These are phyloP conservation scores for Thymelicus acteon DNA, from an alignment of 2,888 invertebrate genomes.

Conservation along the genomic window DNA sequence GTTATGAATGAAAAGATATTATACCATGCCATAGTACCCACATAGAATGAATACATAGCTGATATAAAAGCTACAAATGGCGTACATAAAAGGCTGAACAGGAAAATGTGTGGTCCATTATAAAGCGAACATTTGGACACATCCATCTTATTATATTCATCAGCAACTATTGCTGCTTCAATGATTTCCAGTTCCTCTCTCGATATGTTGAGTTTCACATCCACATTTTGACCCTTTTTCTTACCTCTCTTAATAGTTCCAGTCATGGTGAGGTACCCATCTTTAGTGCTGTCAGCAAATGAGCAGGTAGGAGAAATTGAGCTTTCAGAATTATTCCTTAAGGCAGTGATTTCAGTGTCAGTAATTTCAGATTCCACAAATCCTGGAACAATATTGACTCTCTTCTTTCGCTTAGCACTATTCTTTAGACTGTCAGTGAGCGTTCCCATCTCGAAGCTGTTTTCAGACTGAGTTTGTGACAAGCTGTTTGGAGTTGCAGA, in stretches of 20 bases:
- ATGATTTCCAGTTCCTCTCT: conserved; percentile 89
- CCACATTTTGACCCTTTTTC: conserved; percentile 89
- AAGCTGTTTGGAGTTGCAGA: conserved; percentile 75
- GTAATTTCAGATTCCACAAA: conserved; percentile 69
- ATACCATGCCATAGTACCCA: conserved; percentile 91
- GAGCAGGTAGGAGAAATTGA: conserved; percentile 84
- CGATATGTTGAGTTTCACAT: conserved; percentile 89
- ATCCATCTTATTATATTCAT: conserved; percentile 83
- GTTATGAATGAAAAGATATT: conserved; percentile 89
- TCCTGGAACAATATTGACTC: conserved; percentile 87
- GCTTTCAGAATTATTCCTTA: conserved; percentile 74
- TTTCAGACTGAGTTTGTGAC: conserved; percentile 80
- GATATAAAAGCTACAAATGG: conserved; percentile 88
- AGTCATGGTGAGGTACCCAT: conserved; percentile 88
- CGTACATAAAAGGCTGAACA: conserved; percentile 86
- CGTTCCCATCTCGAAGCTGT: conserved; percentile 77
- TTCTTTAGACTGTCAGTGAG: conserved; percentile 76
- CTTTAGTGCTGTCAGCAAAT: conserved; percentile 79
- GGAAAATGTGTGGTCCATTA: conserved; percentile 87
- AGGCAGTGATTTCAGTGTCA: conserved; percentile 72
- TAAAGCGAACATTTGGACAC: conserved; percentile 83
- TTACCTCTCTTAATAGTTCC: conserved; percentile 90
- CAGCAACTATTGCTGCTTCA: conserved; percentile 86
- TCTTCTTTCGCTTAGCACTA: conserved; percentile 83
- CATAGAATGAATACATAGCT: conserved; percentile 88